These are phyloP conservation scores for Platerodrilus igneus DNA, from an alignment of 2,888 invertebrate genomes.

Conservation along the genomic window DNA sequence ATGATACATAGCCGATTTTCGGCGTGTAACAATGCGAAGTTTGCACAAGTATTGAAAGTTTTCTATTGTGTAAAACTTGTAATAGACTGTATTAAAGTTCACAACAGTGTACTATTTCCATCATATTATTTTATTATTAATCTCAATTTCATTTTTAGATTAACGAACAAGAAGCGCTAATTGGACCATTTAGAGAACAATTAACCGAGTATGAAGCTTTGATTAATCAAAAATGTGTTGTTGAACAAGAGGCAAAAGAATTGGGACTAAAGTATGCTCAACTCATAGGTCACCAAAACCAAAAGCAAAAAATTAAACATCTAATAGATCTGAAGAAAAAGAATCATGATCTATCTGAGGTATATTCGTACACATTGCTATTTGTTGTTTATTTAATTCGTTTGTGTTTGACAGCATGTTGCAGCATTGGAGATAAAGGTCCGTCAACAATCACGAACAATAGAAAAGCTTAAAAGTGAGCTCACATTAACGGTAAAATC, in stretches of 20 bases:
- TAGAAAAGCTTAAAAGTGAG: conserved; percentile 47
- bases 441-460: conserved; percentile 39
- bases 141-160: too few species aligned
- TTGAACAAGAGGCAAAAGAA: conserved; percentile 51
- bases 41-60: too few species aligned
- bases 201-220: conserved; percentile 47
- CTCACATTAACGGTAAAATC: conserved; percentile 35
- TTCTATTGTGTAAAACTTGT: too few species aligned
- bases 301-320: conserved; percentile 61
- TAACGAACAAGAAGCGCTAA: conserved; percentile 36
- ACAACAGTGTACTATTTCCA: too few species aligned
- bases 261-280: conserved; percentile 55
- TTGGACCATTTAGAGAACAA: conserved; percentile 48
- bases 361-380: too few species aligned
- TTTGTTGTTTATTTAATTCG: conserved; percentile 9
- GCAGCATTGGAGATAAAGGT: conserved; percentile 37
- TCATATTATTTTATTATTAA: too few species aligned
- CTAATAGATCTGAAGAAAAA: conserved; percentile 49
- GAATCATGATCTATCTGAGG: conserved; percentile 48
- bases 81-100: too few species aligned
- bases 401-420: conserved; percentile 35
- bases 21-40: too few species aligned
- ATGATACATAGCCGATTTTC: too few species aligned
- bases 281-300: conserved; percentile 61
- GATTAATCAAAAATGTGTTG: conserved; percentile 38